Conservation (phyloP, 2,888 invertebrate genomes). For the Mesorhabditis belari region DNA sequence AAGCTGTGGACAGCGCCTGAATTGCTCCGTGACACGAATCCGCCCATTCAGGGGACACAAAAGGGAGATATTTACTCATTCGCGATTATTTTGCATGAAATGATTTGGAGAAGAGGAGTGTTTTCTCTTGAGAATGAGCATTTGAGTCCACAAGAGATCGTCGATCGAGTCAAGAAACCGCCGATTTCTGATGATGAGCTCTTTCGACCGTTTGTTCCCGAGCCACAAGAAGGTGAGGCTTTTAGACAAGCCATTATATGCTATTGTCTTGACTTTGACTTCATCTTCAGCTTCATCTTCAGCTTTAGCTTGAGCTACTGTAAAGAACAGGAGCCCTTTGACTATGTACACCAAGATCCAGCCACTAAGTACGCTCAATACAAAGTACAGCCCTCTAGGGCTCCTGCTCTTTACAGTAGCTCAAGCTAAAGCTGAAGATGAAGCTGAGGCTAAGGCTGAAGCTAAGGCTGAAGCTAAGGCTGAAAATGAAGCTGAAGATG, state of each 20-base stretch:
- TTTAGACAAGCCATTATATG: not conserved
- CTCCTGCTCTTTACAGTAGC: too few species aligned
- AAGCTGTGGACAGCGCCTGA: conserved; percentile 88
- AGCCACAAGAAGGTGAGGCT: conserved; percentile 5
- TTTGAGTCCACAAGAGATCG: conserved; percentile 38
- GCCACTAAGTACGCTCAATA: too few species aligned
- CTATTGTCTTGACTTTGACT: too few species aligned
- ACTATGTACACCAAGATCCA: too few species aligned
- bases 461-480: too few species aligned
- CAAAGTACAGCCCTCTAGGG: too few species aligned
- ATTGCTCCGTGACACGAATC: conserved; percentile 66
- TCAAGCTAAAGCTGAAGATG: too few species aligned
- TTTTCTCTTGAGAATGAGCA: conserved; percentile 30
- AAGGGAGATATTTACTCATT: conserved; percentile 87
- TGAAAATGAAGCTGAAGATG: too few species aligned
- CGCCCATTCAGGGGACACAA: conserved; percentile 47
- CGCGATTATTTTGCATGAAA: conserved; percentile 67
- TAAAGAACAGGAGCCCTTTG: not conserved
- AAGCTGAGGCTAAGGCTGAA: too few species aligned
- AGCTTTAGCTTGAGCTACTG: too few species aligned
- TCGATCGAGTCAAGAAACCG: conserved; percentile 31
- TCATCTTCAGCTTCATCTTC: not conserved
- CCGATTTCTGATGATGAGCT: conserved; percentile 57
- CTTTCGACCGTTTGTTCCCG: conserved; percentile 69
- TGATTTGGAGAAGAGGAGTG: conserved; percentile 77